These are phyloP conservation scores for Andrena bucephala DNA, from an alignment of 2,888 invertebrate genomes.

Conservation along the genomic window DNA sequence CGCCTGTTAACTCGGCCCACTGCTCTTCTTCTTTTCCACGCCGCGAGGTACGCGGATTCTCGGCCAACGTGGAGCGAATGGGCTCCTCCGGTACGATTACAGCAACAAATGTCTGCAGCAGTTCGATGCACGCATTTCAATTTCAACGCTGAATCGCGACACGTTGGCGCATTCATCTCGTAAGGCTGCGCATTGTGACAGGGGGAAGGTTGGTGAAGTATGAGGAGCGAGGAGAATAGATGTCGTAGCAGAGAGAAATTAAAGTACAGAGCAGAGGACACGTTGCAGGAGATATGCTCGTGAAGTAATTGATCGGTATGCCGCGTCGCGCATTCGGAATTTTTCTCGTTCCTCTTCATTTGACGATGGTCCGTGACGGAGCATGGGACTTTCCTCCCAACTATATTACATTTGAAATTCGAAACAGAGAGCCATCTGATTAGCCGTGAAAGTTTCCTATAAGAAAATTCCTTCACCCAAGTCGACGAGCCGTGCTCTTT, in stretches of 20 bases:
- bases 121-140: conserved; percentile 16
- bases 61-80: background rate
- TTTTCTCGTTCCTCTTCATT: background rate
- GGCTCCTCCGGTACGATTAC: too few relatives aligned
- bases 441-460: too few relatives aligned
- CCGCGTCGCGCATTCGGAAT: background rate
- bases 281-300: background rate
- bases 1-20: background rate
- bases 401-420: too few relatives aligned
- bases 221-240: background rate
- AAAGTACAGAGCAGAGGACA: background rate
- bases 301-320: conserved; percentile 23
- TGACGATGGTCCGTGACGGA: background rate
- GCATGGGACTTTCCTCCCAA: too few relatives aligned
- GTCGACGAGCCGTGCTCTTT: too few relatives aligned
- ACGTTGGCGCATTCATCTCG: conserved; percentile 10
- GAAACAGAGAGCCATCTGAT: too few relatives aligned
- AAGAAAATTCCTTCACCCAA: too few relatives aligned
- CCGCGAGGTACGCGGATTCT: background rate
- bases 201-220: background rate
- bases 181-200: conserved; percentile 1
- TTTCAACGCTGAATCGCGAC: conserved; percentile 8
- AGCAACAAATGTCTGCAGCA: background rate
- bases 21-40: background rate
- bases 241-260: conserved; percentile 30